phyloP scores from a whole-genome alignment of 2,797 vertebrate genomes.

The Alca torda region DNA sequence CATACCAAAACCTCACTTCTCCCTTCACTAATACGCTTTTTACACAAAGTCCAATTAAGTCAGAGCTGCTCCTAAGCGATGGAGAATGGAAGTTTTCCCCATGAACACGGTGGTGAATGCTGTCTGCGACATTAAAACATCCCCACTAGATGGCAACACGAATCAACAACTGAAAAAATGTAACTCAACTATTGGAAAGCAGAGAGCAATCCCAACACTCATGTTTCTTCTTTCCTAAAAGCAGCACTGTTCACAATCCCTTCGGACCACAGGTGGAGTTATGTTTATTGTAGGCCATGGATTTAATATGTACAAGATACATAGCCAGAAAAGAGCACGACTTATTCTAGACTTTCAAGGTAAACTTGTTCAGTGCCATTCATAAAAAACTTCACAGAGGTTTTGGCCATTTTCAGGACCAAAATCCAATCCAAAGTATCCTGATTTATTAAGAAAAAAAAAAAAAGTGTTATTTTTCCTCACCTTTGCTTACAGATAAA shows the following conservation, averaged over 20 bases:
- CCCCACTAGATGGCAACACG: conserved; percentile 28
- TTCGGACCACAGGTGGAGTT: background rate
- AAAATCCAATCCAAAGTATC: background rate
- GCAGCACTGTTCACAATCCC: background rate
- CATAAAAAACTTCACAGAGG: background rate
- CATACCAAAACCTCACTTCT: background rate
- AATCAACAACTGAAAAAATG: background rate
- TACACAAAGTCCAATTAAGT: background rate
- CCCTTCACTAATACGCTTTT: background rate
- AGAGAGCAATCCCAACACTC: background rate
- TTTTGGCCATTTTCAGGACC: background rate
- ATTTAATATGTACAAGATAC: background rate
- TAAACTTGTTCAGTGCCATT: background rate
- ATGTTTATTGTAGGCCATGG: background rate
- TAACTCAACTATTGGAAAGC: background rate
- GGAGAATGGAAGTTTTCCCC: background rate
- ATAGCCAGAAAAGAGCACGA: background rate
- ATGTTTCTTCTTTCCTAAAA: background rate
- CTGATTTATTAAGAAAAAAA: background rate
- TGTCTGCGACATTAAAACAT: background rate
- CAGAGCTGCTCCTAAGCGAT: background rate
- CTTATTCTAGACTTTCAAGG: background rate
- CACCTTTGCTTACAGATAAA: conserved; percentile 99
- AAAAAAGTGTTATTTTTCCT: conserved; percentile 24
- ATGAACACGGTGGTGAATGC: background rate